Evolutionary conservation across 2,797 vertebrate genomes (phyloP).

Genomic region (Pteropus rufus): DNA sequence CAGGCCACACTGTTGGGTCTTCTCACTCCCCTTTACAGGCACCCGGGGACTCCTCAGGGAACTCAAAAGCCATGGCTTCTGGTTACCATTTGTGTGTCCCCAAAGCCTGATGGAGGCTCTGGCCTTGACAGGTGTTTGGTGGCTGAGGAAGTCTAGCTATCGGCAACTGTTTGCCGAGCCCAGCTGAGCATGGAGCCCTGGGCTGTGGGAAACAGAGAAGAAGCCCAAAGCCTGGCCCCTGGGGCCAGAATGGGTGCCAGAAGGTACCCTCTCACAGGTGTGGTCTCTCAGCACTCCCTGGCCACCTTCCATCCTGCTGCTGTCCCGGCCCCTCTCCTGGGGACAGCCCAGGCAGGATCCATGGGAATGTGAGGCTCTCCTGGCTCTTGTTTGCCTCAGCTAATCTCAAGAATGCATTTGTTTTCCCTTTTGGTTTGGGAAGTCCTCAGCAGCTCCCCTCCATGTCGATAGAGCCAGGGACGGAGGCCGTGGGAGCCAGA

Average conservation of each 20-base stretch:
- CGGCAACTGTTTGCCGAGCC: not conserved
- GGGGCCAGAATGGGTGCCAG: not conserved
- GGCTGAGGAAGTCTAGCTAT: not conserved
- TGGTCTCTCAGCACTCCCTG: not conserved
- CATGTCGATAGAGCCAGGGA: not conserved
- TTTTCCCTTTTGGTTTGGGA: conserved; percentile 66
- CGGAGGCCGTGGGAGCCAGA: conserved; percentile 68
- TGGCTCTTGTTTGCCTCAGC: conserved; percentile 58
- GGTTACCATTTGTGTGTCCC: not conserved
- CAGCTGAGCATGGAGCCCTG: not conserved
- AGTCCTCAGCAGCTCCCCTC: conserved; percentile 54
- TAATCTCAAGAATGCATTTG: conserved; percentile 76
- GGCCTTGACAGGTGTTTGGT: not conserved
- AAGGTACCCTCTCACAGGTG: not conserved
- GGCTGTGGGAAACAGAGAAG: not conserved
- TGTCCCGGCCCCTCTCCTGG: not conserved
- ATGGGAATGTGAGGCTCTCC: conserved; percentile 47
- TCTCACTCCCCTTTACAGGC: not conserved
- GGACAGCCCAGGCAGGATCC: not conserved
- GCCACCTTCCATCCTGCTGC: not conserved
- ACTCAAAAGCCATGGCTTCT: not conserved
- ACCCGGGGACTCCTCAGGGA: not conserved
- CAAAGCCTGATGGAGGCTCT: not conserved
- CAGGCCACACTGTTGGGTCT: not conserved
- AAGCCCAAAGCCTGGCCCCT: not conserved